Base-by-base conservation (phyloP, 2,797 vertebrate species). In the Lindbergichthys nudifrons region DNA sequence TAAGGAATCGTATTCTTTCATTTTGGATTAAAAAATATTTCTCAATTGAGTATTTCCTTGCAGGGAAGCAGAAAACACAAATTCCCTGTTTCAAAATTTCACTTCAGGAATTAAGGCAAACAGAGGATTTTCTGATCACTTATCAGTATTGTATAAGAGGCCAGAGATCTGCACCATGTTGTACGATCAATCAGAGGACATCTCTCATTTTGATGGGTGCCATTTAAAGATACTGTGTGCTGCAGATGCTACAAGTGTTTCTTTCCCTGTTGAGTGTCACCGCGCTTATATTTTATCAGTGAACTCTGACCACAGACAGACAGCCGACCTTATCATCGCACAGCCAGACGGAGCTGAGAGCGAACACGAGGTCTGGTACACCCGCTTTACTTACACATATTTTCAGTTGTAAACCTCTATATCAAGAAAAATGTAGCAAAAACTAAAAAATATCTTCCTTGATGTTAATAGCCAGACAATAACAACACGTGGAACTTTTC, bases 261-360 rank as follows among this genome's bases (percentile, higher is more conserved):
- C 66, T 70, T 39, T 77, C 65, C 69, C 32, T 1, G 41, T 50
- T 67, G 73, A 82, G 46, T 67, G 70, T 80, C 63, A 60, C 3
- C 13, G 64, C 56, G 47, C 32, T 36, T 36, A 9, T 36, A 30
- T 76, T 90, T 94, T 95, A 95, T 94, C 94, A 79, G 75, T 73
- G 53, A 80, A 79, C 51, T 69, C 80, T 77, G 67, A 75, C 60
- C 62, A 70, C 82, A 79, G 77, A 70, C 67, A 54, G 72, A 64
- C 43, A 10, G 70, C 16, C 36, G 26, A 45, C 73, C 92, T 95
- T 96, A 96, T 96, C 95, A 87, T n/a, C 15, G 41, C 70, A 73
- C 77, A 84, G 76, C 77, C 92, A 92, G 87, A 73, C 53, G 69
- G 60, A 87, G 84, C 51, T n/a, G 15, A 62, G 62, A 73, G 61